Base-by-base conservation (phyloP, 2,113 vertebrate species). In the Tragelaphus scriptus region DNA sequence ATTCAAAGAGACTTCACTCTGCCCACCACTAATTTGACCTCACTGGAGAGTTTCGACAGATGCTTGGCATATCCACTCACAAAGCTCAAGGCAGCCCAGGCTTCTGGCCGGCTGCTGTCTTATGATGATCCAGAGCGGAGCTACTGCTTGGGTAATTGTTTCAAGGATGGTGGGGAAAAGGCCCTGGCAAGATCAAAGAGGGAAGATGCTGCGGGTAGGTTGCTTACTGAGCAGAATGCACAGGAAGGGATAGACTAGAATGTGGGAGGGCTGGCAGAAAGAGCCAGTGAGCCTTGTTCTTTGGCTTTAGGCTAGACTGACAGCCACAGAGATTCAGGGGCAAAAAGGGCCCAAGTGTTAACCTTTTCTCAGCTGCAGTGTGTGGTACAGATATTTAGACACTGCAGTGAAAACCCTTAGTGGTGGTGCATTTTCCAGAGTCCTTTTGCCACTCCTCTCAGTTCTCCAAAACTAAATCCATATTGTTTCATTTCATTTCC, bases 61-160 rank as follows among this genome's bases (percentile, higher is more conserved):
- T 97, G 95, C 86, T 88, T 98, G 96, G 98, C 96, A 94, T 95
- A 93, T 97, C 86, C 95, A 97, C 95, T 98, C 88, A 81, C 68
- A 90, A 95, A 86, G 26, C 90, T 98, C 88, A 93, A 97, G 96
- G 94, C 95, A 95, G 85, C 85, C 88, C 53, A 88, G 88, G 87
- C 85, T 97, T 97, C 97, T 98, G 94, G 94, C 96, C 19, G 82
- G 77, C 88, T 98, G 63, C 92, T 98, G 87, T 95, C 95, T 98
- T 96, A 90, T 77, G 96, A 92, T 93, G 97, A 98, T 97, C 91
- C 71, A 82, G 95, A 96, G 88, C 82, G 26, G 90, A 97, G 79
- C 97, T 75, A 79, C 90, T 28, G 28, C 96, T 97, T 97, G 94
- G 82, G 63, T 91, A 96, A 98, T 97, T 98, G 96, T 97, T 96